A percentile compares a stretch with the other conserved stretches of the same genome.
phyloP scores from a whole-genome alignment of 2,113 vertebrate species.

The Dryoscopus gambensis region DNA sequence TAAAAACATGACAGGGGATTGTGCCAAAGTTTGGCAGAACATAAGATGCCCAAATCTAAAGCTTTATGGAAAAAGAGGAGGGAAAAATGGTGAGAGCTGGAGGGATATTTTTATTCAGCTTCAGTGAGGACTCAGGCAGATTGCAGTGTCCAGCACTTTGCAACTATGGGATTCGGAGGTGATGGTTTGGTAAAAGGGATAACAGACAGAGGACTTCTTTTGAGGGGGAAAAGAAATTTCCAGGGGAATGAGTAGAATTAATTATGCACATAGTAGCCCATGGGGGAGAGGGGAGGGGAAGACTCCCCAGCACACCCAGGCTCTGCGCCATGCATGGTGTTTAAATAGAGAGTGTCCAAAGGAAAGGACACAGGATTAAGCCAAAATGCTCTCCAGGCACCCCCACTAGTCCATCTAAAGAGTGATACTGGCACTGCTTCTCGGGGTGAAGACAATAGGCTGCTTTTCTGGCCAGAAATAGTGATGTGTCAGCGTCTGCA shows the following conservation, averaged over 20 bases:
- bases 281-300: not conserved
- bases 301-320: not conserved
- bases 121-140: not conserved
- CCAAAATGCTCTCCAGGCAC: slow-evolving; percentile 51
- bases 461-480: slow-evolving; percentile 58
- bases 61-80: not conserved
- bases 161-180: not conserved
- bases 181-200: not conserved
- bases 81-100: not conserved
- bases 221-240: not conserved
- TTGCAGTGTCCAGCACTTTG: not conserved
- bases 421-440: slow-evolving; percentile 49
- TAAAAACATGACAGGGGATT: not conserved
- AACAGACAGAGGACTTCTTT: not conserved
- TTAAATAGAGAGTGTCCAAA: slow-evolving; percentile 34
- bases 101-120: not conserved
- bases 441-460: slow-evolving; percentile 41
- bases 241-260: slow-evolving; percentile 13
- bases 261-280: not conserved
- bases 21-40: not conserved
- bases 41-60: not conserved
- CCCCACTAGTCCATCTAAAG: slow-evolving; percentile 36
- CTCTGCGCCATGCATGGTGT: not conserved
- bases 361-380: slow-evolving; percentile 2
- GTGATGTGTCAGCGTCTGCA: slow-evolving; percentile 65